Evolutionary conservation across 2,888 invertebrate genomes (phyloP).

Genomic region (Ichneumon xanthorius): DNA sequence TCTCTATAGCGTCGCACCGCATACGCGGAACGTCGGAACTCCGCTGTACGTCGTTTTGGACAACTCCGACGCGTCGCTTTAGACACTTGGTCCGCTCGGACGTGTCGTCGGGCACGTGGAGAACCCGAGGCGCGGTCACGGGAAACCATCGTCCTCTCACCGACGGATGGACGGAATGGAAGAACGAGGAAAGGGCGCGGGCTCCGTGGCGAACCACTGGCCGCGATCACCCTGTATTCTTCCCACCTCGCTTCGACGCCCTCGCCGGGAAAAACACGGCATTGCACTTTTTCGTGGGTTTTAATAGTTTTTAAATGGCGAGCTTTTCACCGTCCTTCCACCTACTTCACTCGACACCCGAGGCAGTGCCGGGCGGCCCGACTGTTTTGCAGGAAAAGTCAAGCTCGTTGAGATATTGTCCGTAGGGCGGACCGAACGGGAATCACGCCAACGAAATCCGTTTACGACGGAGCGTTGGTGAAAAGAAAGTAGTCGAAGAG

Average conservation of each 20-base stretch:
- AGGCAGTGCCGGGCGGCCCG: constrained; percentile 53
- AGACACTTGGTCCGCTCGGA: not conserved
- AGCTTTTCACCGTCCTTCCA: constrained; percentile 36
- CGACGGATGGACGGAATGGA: constrained; percentile 10
- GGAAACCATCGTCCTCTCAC: constrained; percentile 16
- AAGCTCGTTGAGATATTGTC: constrained; percentile 65
- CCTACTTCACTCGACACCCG: not conserved
- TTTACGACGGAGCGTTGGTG: constrained; percentile 38
- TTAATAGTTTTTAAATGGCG: constrained; percentile 71
- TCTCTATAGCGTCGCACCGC: constrained; percentile 76
- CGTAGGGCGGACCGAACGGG: constrained; percentile 44
- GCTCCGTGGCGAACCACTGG: constrained; percentile 51
- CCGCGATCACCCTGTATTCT: constrained; percentile 62
- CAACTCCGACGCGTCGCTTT: constrained; percentile 56
- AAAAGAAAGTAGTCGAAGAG: constrained; percentile 28
- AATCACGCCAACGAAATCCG: constrained; percentile 29
- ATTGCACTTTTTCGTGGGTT: constrained; percentile 74
- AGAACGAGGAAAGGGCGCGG: constrained; percentile 19
- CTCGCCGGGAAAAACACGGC: constrained; percentile 69
- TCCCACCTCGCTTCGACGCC: constrained; percentile 45
- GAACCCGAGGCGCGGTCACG: constrained; percentile 26
- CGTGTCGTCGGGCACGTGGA: constrained; percentile 31
- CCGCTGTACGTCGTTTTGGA: constrained; percentile 32
- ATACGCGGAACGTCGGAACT: constrained; percentile 48
- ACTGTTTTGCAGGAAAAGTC: constrained; percentile 63